Conservation (phyloP, 2,113 vertebrate species). For the Thunnus thynnus region DNA sequence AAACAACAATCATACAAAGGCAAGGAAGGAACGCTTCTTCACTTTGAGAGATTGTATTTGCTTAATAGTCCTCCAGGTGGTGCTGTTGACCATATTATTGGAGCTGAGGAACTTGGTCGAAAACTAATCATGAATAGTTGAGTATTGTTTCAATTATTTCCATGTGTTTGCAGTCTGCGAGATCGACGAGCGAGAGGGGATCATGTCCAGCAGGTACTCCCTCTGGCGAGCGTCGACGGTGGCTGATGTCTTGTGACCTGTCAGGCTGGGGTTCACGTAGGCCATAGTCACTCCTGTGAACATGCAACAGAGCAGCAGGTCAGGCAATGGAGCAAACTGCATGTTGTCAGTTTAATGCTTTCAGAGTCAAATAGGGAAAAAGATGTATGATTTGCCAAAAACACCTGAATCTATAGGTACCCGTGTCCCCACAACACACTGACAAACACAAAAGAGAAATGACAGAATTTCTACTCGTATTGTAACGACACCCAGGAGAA, state of each 20-base stretch:
- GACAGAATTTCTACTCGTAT: conserved; percentile 26
- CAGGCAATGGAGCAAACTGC: neutral
- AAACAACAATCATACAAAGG: conserved; percentile 58
- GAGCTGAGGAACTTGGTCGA: conserved; percentile 49
- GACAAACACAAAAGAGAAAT: conserved; percentile 41
- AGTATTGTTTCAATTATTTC: conserved; percentile 87
- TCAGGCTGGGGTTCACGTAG: conserved; percentile 92
- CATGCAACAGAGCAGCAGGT: conserved; percentile 41
- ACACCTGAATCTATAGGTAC: conserved; percentile 45
- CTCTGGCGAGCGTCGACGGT: conserved; percentile 94
- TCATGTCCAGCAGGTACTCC: conserved; percentile 98
- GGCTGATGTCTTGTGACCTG: conserved; percentile 90
- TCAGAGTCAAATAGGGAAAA: neutral
- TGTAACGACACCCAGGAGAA: conserved; percentile 48
- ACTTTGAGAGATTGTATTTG: conserved; percentile 69
- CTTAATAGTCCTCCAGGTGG: conserved; percentile 67
- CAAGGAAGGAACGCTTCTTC: conserved; percentile 63
- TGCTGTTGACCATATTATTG: conserved; percentile 65
- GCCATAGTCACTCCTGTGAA: conserved; percentile 91
- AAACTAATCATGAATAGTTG: conserved; percentile 37
- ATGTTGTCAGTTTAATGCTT: neutral
- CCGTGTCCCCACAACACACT: conserved; percentile 32
- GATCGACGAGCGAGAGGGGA: conserved; percentile 95
- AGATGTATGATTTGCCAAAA: neutral
- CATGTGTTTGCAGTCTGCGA: conserved; percentile 94